phyloP scores from a whole-genome alignment of 2,113 vertebrate genomes.

The Lipophrys pholis region DNA sequence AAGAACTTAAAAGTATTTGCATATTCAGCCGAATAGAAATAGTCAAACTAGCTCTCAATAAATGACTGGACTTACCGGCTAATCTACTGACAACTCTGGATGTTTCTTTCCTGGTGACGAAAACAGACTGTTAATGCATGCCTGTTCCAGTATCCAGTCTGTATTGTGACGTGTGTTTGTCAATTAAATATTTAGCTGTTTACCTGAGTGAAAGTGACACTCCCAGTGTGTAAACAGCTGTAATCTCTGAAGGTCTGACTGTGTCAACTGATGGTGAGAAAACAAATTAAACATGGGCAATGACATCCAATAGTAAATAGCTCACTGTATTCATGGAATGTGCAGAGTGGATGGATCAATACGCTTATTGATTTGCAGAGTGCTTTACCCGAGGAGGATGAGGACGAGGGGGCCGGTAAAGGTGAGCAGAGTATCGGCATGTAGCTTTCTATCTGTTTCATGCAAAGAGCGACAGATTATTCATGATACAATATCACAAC shows the following conservation, averaged over 20 bases:
- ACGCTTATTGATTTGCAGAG: not conserved
- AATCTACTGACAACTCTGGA: conserved; percentile 59
- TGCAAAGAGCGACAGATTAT: conserved; percentile 2
- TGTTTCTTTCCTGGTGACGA: conserved; percentile 54
- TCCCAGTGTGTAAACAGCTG: conserved; percentile 64
- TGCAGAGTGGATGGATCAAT: not conserved
- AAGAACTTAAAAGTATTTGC: too few relatives aligned
- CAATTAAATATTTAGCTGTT: not conserved
- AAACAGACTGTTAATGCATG: not conserved
- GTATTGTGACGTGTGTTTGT: not conserved
- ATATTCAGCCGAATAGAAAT: not conserved
- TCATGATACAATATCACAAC: not conserved
- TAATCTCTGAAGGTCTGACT: conserved; percentile 69
- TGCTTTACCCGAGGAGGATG: conserved; percentile 66
- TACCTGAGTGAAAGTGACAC: conserved; percentile 63
- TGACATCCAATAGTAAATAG: too few relatives aligned
- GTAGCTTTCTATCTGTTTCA: conserved; percentile 58
- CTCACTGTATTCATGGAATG: too few relatives aligned
- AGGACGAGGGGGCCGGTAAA: not conserved
- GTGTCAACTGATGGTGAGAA: conserved; percentile 63
- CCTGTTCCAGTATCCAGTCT: not conserved
- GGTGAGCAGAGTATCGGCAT: conserved; percentile 60
- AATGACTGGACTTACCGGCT: conserved; percentile 57
- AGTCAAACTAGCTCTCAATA: not conserved
- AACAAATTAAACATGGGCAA: not conserved